These are phyloP conservation scores for Agelas oroides DNA, from an alignment of 37 sponge, comb jelly and placozoan genomes.

Conservation along the genomic window DNA sequence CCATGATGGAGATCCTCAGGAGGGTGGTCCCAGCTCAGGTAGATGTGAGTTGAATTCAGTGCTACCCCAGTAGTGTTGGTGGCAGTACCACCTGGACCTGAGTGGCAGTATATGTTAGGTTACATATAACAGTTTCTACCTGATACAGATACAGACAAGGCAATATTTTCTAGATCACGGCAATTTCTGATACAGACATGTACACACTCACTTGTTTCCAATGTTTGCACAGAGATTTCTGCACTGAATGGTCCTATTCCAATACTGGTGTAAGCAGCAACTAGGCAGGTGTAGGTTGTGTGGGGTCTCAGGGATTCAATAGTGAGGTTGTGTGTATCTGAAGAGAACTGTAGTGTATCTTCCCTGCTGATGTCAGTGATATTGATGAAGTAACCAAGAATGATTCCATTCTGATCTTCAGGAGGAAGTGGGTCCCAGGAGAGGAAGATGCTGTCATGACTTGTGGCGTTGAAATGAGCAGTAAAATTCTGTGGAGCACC, in stretches of 20 bases:
- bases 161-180: no score
- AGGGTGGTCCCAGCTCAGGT: conserved; percentile 38
- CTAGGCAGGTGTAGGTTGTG: conserved; percentile 27
- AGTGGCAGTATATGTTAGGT: no score
- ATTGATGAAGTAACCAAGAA: conserved; percentile 5
- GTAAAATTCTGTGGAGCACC: no score
- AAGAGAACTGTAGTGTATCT: not conserved
- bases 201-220: conserved; percentile 20
- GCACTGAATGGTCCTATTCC: conserved; percentile 39
- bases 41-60: conserved; percentile 18
- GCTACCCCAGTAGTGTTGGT: conserved; percentile 7
- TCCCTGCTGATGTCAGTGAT: conserved; percentile 6
- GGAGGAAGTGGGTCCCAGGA: conserved; percentile 28
- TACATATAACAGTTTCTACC: no score
- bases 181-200: no score
- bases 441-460: not conserved
- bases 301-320: conserved; percentile 16
- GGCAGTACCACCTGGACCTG: not conserved
- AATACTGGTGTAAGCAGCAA: conserved; percentile 38
- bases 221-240: not conserved
- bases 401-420: conserved; percentile 29
- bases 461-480: no score
- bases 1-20: conserved; percentile 37
- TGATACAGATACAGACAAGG: no score
- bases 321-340: not conserved